Evolutionary conservation across 1,140 invertebrate species (phyloP).

Genomic region (Pissodes strobi): DNA sequence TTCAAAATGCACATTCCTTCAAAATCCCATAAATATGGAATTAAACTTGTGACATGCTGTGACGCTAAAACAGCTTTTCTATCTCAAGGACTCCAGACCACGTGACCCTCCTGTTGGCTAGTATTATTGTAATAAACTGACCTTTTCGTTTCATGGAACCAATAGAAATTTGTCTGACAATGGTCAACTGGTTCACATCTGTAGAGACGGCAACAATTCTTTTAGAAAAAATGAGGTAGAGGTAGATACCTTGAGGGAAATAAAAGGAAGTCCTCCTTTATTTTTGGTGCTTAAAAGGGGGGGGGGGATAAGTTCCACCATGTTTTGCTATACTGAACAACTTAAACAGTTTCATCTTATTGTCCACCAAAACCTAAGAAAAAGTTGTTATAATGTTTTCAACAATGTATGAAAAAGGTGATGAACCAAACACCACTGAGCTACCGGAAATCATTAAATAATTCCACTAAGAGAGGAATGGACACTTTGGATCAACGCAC

Average conservation of each 20-base stretch:
- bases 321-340: not conserved
- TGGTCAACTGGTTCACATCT: too few species aligned
- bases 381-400: not conserved
- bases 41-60: not conserved
- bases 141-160: too few species aligned
- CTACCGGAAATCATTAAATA: not conserved
- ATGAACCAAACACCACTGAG: not conserved
- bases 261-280: too few species aligned
- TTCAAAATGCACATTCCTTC: constrained; percentile 22
- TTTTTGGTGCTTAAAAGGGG: not conserved
- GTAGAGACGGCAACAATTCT: too few species aligned
- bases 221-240: too few species aligned
- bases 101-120: too few species aligned
- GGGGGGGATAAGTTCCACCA: too few species aligned
- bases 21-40: too few species aligned
- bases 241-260: too few species aligned
- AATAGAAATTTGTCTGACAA: too few species aligned
- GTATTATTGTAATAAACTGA: too few species aligned
- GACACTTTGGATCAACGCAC: not conserved
- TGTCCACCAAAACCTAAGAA: not conserved
- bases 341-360: not conserved
- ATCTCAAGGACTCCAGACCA: not conserved
- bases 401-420: not conserved
- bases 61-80: too few species aligned
- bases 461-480: not conserved